Evolutionary conservation across 1,140 invertebrate genomes (phyloP), one percentile per base, ranked within the genome.

Genomic region (Brachionus plicatilis): DNA sequence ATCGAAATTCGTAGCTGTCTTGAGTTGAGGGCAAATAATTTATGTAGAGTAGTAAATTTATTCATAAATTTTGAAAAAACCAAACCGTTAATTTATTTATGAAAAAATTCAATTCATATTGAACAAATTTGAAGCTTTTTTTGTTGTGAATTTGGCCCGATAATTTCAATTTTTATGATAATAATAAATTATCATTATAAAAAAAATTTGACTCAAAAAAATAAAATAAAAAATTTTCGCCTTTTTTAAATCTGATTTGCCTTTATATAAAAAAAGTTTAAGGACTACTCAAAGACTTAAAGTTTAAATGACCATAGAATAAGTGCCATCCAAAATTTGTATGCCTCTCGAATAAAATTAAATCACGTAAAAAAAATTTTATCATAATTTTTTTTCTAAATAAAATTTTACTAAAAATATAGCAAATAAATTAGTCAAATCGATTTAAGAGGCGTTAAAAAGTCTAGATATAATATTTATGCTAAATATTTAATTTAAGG

Each of bases 91-190:
- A 60, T 60, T 8, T 24, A 60, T 60, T 60, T 8, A 60, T 60
- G 53, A 24, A 60, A 60, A 60, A 60, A 60, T 27, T 60, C 53
- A 60, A 60, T 60, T 60, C 53, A 60, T 60, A 60, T 60, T 60
- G 53, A 60, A 60, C 53, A 8, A 60, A 60, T 2, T 60, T 60
- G n/a, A 60, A 60, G 20, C 33, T 2, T 60, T 60, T 20, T 20
- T 60, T 60, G n/a, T 56, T 60, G 53, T 60, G 27, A 20, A 60
- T 60, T 60, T 20, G 17, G 53, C 53, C 53, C 53, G 53, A 60
- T 60, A 60, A 60, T 60, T 60, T 60, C 53, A 60, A 60, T 60
- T 60, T 60, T 60, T 60, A 60, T 60, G 53, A 60, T 60, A 60
- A 20, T 60, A 24, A 60, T 60, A 60, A 60, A 60, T 60, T 60